Evolutionary conservation across 2,797 vertebrate species (phyloP).

Genomic region (Margarornis squamiger): DNA sequence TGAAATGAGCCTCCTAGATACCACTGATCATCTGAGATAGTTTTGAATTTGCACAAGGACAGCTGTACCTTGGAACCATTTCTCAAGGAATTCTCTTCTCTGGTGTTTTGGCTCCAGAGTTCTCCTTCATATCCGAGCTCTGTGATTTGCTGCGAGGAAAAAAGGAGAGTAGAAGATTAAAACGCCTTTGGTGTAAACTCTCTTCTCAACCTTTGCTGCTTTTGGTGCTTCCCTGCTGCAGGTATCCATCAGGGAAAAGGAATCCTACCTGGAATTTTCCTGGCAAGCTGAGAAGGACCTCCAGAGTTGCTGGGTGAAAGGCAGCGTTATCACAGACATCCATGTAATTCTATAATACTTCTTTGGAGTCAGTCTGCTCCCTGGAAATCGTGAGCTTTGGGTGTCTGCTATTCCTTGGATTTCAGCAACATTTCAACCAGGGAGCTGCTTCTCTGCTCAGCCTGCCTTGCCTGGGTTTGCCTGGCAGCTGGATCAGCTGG

Average conservation of each 20-base stretch:
- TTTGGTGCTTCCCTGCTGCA: neutral
- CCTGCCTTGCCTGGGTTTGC: neutral
- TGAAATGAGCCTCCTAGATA: neutral
- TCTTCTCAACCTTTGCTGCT: neutral
- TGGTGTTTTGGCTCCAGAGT: neutral
- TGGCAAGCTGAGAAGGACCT: neutral
- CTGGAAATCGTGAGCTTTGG: neutral
- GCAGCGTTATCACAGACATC: neutral
- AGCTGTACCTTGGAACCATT: neutral
- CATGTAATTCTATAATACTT: neutral
- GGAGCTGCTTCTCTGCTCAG: neutral
- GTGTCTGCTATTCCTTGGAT: neutral
- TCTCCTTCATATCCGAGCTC: neutral
- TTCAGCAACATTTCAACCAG: fast-evolving
- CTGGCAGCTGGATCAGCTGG: neutral
- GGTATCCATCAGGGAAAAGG: neutral
- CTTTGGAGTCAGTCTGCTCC: fast-evolving
- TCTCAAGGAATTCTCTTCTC: neutral
- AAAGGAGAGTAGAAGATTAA: neutral
- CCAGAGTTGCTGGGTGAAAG: neutral
- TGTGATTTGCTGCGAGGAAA: neutral
- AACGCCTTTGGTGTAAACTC: neutral
- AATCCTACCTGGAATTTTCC: neutral
- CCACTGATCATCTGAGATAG: neutral
- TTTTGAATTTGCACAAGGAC: neutral